These are phyloP conservation scores for Cyaniris semiargus DNA, from an alignment of 2,888 invertebrate genomes.

Conservation along the genomic window DNA sequence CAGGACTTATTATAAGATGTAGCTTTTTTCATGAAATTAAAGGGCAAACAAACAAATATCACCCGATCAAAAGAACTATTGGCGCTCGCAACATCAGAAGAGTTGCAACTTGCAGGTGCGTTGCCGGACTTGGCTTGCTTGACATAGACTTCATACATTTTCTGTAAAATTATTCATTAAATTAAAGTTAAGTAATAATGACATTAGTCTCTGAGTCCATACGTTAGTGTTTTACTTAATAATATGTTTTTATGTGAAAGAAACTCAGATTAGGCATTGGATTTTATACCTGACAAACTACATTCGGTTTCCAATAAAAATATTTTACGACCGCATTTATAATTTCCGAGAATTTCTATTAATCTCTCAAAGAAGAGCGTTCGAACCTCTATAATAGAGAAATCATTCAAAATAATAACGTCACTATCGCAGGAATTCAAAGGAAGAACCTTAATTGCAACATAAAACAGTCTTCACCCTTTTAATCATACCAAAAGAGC, in stretches of 20 bases:
- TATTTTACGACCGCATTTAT: conserved; percentile 9
- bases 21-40: no score
- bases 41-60: no score
- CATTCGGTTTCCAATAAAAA: background rate
- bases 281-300: background rate
- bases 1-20: background rate
- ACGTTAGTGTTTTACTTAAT: no score
- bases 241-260: no score
- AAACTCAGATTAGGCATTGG: background rate
- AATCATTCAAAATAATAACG: conserved; percentile 40
- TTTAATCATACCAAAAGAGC: conserved; percentile 79
- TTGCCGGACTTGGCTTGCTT: no score
- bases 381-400: conserved; percentile 37
- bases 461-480: conserved; percentile 78
- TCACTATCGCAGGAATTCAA: conserved; percentile 52
- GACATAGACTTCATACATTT: no score
- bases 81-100: no score
- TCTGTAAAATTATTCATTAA: background rate
- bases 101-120: no score
- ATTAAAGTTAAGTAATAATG: background rate
- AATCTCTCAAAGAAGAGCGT: conserved; percentile 15
- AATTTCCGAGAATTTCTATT: conserved; percentile 16
- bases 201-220: no score
- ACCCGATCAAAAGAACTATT: no score
- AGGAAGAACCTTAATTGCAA: conserved; percentile 70